Evolutionary conservation across 2,113 vertebrate genomes (phyloP).

Genomic region (Anoplopoma fimbria): DNA sequence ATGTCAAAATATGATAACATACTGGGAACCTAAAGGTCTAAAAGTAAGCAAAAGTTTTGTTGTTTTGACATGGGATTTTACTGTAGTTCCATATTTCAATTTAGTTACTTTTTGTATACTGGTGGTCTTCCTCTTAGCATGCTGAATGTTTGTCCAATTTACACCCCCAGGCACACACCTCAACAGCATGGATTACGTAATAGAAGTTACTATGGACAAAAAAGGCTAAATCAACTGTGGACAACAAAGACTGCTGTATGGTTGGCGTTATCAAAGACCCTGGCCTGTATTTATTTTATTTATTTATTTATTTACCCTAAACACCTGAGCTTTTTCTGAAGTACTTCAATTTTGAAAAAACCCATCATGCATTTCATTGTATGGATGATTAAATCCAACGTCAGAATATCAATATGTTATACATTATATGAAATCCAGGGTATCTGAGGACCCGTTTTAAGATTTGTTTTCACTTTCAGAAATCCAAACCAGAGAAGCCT

Average conservation of each 20-base stretch:
- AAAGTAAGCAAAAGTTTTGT: neutral
- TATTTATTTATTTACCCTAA: neutral
- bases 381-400: neutral
- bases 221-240: neutral
- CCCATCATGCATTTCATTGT: neutral
- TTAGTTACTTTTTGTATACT: neutral
- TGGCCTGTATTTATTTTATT: no score
- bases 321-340: neutral
- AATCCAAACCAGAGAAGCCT: slow-evolving; percentile 62
- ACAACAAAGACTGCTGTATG: neutral
- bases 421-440: neutral
- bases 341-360: neutral
- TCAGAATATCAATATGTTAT: neutral
- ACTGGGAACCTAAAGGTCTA: neutral
- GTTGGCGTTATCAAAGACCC: neutral
- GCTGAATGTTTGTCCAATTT: neutral
- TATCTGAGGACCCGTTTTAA: neutral
- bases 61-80: neutral
- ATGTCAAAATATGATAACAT: neutral
- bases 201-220: slow-evolving; percentile 10
- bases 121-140: neutral
- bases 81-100: neutral
- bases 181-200: neutral
- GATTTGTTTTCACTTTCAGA: slow-evolving; percentile 62
- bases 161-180: neutral